Conservation (phyloP, 2,797 vertebrate genomes). For the Aphelocoma californica region DNA sequence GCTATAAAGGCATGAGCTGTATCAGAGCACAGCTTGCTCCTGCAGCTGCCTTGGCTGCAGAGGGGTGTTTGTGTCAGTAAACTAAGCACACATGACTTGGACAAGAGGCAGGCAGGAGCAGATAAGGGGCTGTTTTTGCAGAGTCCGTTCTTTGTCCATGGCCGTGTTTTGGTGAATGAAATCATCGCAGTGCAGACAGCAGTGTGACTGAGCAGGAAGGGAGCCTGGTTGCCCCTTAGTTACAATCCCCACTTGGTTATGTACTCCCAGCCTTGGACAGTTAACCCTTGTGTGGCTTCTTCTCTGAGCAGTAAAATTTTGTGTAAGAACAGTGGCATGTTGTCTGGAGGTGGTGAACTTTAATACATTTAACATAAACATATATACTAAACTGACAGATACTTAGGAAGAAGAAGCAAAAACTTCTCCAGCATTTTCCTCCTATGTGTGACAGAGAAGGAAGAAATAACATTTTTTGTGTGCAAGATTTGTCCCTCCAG, state of each 20-base stretch:
- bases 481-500: background rate
- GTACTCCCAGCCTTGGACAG: background rate
- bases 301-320: background rate
- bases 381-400: background rate
- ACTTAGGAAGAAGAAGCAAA: background rate
- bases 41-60: constrained; percentile 56
- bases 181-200: constrained; percentile 40
- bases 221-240: constrained; percentile 12
- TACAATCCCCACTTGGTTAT: constrained; percentile 16
- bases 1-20: constrained; percentile 36
- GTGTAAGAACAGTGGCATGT: background rate
- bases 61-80: constrained; percentile 54
- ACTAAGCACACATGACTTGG: constrained; percentile 62
- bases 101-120: constrained; percentile 64
- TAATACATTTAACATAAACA: background rate
- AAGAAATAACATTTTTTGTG: background rate
- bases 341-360: background rate
- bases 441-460: background rate
- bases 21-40: constrained; percentile 46
- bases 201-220: constrained; percentile 35
- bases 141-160: constrained; percentile 58
- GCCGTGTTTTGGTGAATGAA: constrained; percentile 63
- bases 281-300: constrained; percentile 15
- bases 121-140: constrained; percentile 66
- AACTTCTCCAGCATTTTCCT: background rate